Evolutionary conservation across 2,113 vertebrate genomes (phyloP), one percentile per base, ranked within the genome.

Genomic region (Phoenicopterus ruber): DNA sequence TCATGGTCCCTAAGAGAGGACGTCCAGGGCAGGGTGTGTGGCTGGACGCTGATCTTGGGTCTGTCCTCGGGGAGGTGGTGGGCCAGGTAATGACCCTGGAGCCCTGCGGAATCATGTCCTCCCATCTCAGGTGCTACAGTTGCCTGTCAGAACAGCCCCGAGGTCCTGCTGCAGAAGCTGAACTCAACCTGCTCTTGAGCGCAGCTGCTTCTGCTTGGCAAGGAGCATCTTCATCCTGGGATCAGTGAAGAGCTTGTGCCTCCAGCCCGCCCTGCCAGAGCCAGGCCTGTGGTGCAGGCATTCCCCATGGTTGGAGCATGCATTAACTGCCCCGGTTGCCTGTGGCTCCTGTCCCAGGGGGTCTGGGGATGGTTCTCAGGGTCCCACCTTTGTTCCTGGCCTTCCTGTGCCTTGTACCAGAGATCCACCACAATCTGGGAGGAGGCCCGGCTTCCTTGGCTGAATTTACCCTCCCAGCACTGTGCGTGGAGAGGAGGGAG

Each of bases 101-200:
- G 24, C 24, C 34, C 74, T n/a, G 44, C 0, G 4, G 26, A 32
- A 12, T 44, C 1, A 0, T 3, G 25, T 58, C 42, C 28, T 46
- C 52, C 19, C 11, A 3, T 21, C 21, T 9, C 3, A 0, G 34
- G 17, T 54, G 25, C 46, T 46, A 3, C 2, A 0, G 1, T 6
- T 21, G 32, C 24, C 47, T 29, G 14, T 26, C 15, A 9, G 50
- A 29, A 13, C 46, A 61, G 42, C 54, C 14, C 22, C 0, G 6
- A 13, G 22, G 17, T 12, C 49, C 55, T 34, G 36, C 42, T 17
- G 13, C 34, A 18, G 54, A 13, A 40, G 38, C 67, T 54, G 61
- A 73, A 21, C 20, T 47, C 1, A 2, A 19, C 42, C 36, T 16
- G 17, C 17, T 38, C 38, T 17, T 31, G 11, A 52, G 20, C 1